A percentile compares a stretch with the other conserved stretches of the same genome.
Evolutionary conservation across 2,888 invertebrate species (phyloP).

Genomic region (Pyrrhosoma nymphula): DNA sequence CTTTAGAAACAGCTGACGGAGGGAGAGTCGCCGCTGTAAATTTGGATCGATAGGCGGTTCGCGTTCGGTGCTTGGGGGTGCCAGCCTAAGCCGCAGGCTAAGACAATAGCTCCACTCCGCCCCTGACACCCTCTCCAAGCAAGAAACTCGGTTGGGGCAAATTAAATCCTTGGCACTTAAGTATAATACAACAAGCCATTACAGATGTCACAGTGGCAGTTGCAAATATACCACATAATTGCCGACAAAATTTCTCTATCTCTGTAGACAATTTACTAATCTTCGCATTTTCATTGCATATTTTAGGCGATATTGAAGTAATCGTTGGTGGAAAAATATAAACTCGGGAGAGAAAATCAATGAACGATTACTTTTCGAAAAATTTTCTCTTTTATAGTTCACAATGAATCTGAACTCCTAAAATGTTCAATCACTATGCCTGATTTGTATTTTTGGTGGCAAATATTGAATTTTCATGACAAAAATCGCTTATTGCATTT

Average conservation of each 20-base stretch:
- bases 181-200: not conserved
- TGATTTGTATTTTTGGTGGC: too few species aligned
- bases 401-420: too few species aligned
- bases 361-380: too few species aligned
- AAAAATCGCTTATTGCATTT: too few species aligned
- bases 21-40: not conserved
- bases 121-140: not conserved
- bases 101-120: not conserved
- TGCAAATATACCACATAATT: not conserved
- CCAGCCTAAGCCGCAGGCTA: not conserved
- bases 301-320: too few species aligned
- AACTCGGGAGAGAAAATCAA: too few species aligned
- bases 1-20: constrained; percentile 4
- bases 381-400: too few species aligned
- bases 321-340: too few species aligned
- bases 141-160: not conserved
- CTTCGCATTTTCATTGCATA: not conserved
- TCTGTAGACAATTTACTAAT: too few species aligned
- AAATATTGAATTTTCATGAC: too few species aligned
- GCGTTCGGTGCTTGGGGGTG: not conserved
- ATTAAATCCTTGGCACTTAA: not conserved
- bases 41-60: constrained; percentile 38
- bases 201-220: not conserved
- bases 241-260: too few species aligned
- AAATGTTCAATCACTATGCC: too few species aligned